Evolutionary conservation across 2,888 invertebrate genomes (phyloP).

Genomic region (Drosophila austrosaltans): DNA sequence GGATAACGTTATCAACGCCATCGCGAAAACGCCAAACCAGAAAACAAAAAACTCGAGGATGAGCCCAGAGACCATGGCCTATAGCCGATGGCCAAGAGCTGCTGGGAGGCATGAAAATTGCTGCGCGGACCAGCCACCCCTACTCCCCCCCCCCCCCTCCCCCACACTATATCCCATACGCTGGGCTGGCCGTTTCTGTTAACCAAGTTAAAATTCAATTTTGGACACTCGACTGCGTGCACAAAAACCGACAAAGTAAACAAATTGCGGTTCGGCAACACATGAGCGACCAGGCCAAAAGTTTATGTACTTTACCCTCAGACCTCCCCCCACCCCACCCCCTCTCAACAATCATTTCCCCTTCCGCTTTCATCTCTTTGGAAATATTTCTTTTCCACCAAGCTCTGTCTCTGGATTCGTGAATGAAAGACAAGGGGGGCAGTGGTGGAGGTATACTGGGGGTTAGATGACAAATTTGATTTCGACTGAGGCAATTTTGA

Average conservation of each 20-base stretch:
- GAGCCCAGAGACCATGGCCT: constrained; percentile 26
- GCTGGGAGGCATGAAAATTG: constrained; percentile 2
- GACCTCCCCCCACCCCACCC: not conserved
- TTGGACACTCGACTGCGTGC: constrained; percentile 69
- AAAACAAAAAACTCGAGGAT: constrained; percentile 8
- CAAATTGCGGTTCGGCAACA: constrained; percentile 70
- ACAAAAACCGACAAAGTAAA: constrained; percentile 72
- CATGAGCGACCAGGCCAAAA: constrained; percentile 55
- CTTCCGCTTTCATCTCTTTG: not conserved
- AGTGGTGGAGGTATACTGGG: not conserved
- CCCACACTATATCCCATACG: no score
- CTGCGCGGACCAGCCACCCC: not conserved
- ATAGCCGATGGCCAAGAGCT: constrained; percentile 45
- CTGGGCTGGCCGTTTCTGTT: constrained; percentile 45
- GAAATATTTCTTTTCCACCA: not conserved
- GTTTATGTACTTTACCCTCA: constrained; percentile 14
- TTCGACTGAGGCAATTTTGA: constrained; percentile 17
- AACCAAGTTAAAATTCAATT: constrained; percentile 71
- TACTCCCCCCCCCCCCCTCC: not conserved
- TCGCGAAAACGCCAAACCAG: constrained; percentile 45
- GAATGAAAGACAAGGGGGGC: not conserved
- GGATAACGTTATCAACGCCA: constrained; percentile 70
- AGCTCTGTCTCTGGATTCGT: not conserved
- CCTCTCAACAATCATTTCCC: not conserved
- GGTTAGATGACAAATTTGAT: constrained; percentile 38